Evolutionary conservation across 2,113 vertebrate genomes (phyloP).

Genomic region (Solea solea): DNA sequence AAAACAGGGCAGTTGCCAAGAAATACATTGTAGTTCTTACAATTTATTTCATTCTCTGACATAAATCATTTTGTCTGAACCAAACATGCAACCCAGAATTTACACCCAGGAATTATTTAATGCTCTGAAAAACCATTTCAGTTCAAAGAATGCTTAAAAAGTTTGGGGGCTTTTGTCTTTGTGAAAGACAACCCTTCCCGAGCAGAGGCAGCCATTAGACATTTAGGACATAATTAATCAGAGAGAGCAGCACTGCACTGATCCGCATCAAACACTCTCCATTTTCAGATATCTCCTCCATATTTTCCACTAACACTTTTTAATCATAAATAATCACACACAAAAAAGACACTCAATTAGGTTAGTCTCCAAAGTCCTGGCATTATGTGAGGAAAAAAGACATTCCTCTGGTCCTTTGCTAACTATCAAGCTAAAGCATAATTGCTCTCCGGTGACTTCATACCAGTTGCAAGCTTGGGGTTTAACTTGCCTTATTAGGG

Average conservation of each 20-base stretch:
- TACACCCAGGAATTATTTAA: conserved; percentile 62
- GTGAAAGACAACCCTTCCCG: conserved; percentile 50
- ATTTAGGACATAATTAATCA: conserved; percentile 78
- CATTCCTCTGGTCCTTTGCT: conserved; percentile 77
- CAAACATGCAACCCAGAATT: conserved; percentile 45
- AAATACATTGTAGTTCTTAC: conserved; percentile 38
- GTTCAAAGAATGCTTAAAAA: conserved; percentile 76
- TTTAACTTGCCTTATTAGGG: conserved; percentile 83
- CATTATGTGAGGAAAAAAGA: conserved; percentile 70
- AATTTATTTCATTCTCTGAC: conserved; percentile 36
- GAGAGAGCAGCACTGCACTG: conserved; percentile 69
- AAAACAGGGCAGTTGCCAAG: conserved; percentile 37
- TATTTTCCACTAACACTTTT: conserved; percentile 80
- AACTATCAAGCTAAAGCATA: conserved; percentile 82
- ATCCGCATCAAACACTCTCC: conserved; percentile 78
- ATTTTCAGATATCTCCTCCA: conserved; percentile 75
- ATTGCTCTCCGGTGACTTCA: conserved; percentile 86
- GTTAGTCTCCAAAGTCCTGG: conserved; percentile 81
- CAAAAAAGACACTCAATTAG: conserved; percentile 82
- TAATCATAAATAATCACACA: conserved; percentile 85
- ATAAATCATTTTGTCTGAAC: conserved; percentile 59
- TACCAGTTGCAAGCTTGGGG: conserved; percentile 78
- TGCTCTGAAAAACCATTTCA: conserved; percentile 51
- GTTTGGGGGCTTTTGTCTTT: conserved; percentile 68
- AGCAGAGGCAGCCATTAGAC: conserved; percentile 66